phyloP scores from a whole-genome alignment of 2,888 invertebrate genomes.

The Microplitis deprimator region DNA sequence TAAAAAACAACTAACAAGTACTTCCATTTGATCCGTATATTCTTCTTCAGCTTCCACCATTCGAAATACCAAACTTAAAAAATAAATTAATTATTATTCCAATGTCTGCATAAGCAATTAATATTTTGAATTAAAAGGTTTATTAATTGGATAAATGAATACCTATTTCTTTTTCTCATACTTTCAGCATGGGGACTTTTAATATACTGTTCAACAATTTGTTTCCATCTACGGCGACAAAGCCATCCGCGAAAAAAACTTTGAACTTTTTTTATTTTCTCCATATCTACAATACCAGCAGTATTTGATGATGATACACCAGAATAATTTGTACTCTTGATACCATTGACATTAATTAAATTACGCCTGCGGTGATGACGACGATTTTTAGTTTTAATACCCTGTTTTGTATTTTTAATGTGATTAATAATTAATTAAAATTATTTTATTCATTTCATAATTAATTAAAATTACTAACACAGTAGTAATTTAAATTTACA shows the following conservation, averaged over 20 bases:
- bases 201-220: slow-evolving; percentile 94
- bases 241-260: slow-evolving; percentile 96
- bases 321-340: background rate
- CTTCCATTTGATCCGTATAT: slow-evolving; percentile 91
- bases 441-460: too few species aligned
- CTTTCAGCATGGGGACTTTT: slow-evolving; percentile 95
- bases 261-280: slow-evolving; percentile 90
- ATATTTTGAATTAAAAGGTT: background rate
- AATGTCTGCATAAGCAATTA: background rate
- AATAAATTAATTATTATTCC: background rate
- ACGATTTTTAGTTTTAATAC: background rate
- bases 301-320: slow-evolving; percentile 45
- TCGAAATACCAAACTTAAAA: slow-evolving; percentile 82
- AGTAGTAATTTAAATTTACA: too few species aligned
- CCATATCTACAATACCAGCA: slow-evolving; percentile 82
- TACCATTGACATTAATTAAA: background rate
- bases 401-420: background rate
- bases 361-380: background rate
- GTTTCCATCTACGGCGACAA: slow-evolving; percentile 92
- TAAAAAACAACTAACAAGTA: slow-evolving; percentile 87
- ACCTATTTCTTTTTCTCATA: slow-evolving; percentile 93
- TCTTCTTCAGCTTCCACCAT: slow-evolving; percentile 96
- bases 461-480: too few species aligned
- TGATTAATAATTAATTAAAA: too few species aligned
- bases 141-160: slow-evolving; percentile 39